Conservation (phyloP, 2,797 vertebrate genomes). For the Naso thynnoides region DNA sequence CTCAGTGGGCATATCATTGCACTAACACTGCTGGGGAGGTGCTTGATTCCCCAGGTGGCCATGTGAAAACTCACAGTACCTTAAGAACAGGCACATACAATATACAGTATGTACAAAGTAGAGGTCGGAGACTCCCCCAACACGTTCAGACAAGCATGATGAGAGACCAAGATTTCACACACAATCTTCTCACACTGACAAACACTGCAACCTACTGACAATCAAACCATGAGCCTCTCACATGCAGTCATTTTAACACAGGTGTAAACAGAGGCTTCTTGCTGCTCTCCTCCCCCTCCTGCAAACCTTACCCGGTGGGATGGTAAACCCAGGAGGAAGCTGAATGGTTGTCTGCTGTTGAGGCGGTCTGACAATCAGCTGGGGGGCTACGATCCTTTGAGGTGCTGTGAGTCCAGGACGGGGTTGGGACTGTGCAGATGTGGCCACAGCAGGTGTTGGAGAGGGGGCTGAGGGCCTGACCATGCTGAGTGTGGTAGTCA, state of each 20-base stretch:
- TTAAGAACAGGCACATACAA: neutral
- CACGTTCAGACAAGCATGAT: constrained; percentile 4
- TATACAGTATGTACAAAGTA: neutral
- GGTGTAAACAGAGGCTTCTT: neutral
- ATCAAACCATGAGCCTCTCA: neutral
- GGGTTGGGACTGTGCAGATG: constrained; percentile 77
- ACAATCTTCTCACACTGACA: constrained; percentile 2
- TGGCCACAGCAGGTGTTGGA: constrained; percentile 65
- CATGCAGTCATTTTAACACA: neutral
- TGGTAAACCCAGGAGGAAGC: constrained; percentile 91
- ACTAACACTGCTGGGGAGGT: constrained; percentile 3
- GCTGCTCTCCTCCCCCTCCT: constrained; percentile 13
- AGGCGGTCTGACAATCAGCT: constrained; percentile 90
- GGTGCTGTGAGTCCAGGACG: constrained; percentile 82
- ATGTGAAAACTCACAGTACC: constrained; percentile 8
- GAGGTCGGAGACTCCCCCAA: neutral
- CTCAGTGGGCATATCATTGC: constrained; percentile 8
- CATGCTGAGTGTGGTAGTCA: constrained; percentile 70
- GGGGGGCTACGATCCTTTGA: constrained; percentile 87
- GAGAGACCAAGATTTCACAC: neutral
- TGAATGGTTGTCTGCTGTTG: constrained; percentile 91
- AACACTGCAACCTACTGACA: constrained; percentile 2
- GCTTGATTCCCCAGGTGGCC: constrained; percentile 9
- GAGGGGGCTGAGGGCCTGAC: constrained; percentile 75
- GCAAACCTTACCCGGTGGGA: constrained; percentile 88